Evolutionary conservation across 2,888 invertebrate genomes (phyloP), one percentile per base, ranked within the genome.

Genomic region (Ornithoptera alexandrae): DNA sequence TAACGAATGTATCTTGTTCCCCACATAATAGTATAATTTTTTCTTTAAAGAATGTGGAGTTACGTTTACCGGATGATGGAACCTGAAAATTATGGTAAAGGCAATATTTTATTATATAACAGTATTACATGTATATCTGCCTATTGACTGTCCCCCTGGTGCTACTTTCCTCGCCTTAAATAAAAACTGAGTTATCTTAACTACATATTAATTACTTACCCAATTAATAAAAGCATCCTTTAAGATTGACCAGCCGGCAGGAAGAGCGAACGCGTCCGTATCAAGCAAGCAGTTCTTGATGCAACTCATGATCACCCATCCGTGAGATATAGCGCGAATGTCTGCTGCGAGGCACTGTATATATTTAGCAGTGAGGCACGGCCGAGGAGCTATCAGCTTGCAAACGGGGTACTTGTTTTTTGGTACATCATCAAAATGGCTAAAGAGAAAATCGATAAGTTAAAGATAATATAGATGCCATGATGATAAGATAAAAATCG

Each of bases 361-460:
- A 84, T 95, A 96, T 80, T 96, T 96, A 15, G 95, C 94, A 0
- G 97, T 97, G 67, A 94, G 90, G 76, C 96, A 96, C 58, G 95
- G 95, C 20, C 95, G 93, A 12, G 96, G 95, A 0, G 96, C 95
- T 68, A 97, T 93, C 53, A 95, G 86, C 75, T 91, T 93, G 74
- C 94, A 94, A 1, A 86, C 88, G 0, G 85, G 77, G 77, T 94
- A 95, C 69, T 94, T 93, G 69, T 82, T 90, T 74, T 89, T 87
- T 15, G 80, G 94, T 69, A 95, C 89, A 74, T 94, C 90, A 76
- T 93, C 93, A 79, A 93, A 93, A 74, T 93, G 93, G 75, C 92
- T 91, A 81, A 8, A 61, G 68, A 24, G 15, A 59, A 18, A 62
- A n/a, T 18, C 3, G 15, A 39, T 50, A 56, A 50, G 57, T 36